A percentile compares a stretch with the other conserved stretches of the same genome.
Conservation (phyloP, 2,888 invertebrate genomes). For the Metopia argyrocephala region DNA sequence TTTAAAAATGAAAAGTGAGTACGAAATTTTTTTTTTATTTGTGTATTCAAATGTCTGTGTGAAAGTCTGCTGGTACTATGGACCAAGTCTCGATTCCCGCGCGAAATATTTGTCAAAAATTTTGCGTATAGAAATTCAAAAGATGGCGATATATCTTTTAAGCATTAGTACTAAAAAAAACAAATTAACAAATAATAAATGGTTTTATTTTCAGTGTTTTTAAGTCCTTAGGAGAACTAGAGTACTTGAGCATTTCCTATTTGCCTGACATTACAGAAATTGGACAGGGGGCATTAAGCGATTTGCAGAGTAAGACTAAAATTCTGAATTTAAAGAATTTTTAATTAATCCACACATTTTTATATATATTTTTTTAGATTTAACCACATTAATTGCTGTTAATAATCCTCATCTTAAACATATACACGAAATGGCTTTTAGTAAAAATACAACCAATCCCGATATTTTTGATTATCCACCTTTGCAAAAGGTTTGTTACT, state of each 20-base stretch:
- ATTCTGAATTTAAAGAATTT: background rate
- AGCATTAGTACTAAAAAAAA: too few species aligned
- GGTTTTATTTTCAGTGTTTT: constrained; percentile 81
- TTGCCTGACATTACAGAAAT: constrained; percentile 83
- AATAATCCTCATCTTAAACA: constrained; percentile 82
- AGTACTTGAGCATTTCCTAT: constrained; percentile 84
- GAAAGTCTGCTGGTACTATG: too few species aligned
- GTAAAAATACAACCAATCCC: constrained; percentile 78
- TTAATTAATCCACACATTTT: background rate
- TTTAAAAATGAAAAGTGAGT: constrained; percentile 79
- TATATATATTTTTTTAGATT: constrained; percentile 65
- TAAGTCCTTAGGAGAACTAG: constrained; percentile 82
- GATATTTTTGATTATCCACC: constrained; percentile 83
- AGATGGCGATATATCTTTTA: too few species aligned
- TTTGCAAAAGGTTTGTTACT: constrained; percentile 80
- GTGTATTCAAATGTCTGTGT: too few species aligned
- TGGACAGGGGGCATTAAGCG: constrained; percentile 80
- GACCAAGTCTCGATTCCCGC: too few species aligned
- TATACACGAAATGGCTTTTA: constrained; percentile 83
- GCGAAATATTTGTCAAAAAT: too few species aligned
- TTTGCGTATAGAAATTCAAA: too few species aligned
- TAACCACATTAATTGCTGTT: constrained; percentile 82
- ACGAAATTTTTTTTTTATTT: too few species aligned
- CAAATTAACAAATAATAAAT: background rate
- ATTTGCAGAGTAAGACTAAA: constrained; percentile 78